A percentile compares a stretch with the other conserved stretches of the same genome.
These are phyloP conservation scores for Oreonectes daqikongensis DNA, from an alignment of 2,797 vertebrate species.

Conservation along the genomic window DNA sequence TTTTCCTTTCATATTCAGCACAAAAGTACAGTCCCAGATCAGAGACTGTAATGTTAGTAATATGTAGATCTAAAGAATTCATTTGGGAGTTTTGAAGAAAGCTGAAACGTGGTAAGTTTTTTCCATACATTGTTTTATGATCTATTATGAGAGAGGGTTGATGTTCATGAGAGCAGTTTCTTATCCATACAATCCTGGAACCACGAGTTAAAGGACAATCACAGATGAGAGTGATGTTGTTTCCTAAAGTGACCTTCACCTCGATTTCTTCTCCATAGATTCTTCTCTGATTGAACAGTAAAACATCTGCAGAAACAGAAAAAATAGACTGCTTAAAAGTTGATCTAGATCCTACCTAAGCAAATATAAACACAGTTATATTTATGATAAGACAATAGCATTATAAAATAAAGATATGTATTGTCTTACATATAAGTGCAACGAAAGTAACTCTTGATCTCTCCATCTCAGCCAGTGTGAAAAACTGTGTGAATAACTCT, in stretches of 20 bases:
- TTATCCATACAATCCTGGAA: neutral
- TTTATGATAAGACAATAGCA: too few species aligned
- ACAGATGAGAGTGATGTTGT: constrained; percentile 44
- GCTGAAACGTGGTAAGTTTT: neutral
- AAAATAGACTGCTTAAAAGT: too few species aligned
- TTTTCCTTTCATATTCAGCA: neutral
- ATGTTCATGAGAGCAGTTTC: neutral
- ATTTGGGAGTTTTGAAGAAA: neutral
- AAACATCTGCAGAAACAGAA: constrained; percentile 32
- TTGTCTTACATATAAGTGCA: constrained; percentile 2
- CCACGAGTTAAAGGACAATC: neutral
- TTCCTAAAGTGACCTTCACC: constrained; percentile 45
- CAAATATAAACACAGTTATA: too few species aligned
- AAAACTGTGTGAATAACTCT: neutral
- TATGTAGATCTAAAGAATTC: constrained; percentile 3
- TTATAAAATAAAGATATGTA: neutral
- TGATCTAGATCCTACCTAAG: too few species aligned
- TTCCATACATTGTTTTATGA: neutral
- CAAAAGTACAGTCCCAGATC: constrained; percentile 61
- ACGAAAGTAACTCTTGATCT: neutral
- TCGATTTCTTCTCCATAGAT: constrained; percentile 31
- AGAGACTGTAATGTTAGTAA: neutral
- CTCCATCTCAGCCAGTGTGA: constrained; percentile 45
- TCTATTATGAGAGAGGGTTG: neutral
- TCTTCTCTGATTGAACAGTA: constrained; percentile 25